Conservation (phyloP, 2,113 vertebrate genomes). For the Aptenodytes patagonicus region DNA sequence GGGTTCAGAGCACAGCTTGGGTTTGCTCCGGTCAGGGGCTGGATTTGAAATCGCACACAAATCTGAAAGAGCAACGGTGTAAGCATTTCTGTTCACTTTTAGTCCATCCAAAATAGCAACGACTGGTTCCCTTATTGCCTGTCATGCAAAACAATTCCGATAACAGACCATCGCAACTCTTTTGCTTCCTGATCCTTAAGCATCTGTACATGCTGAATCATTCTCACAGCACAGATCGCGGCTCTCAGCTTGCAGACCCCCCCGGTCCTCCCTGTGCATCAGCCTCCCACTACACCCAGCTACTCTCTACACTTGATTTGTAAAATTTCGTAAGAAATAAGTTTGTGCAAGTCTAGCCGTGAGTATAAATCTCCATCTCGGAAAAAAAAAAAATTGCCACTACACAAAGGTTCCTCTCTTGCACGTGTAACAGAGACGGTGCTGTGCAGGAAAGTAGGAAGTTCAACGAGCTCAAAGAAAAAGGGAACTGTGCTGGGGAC, state of each 20-base stretch:
- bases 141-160: neutral
- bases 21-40: neutral
- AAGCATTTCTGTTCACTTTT: neutral
- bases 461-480: neutral
- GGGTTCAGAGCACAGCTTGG: neutral
- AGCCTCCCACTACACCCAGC: neutral
- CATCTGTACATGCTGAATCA: neutral
- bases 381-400: neutral
- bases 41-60: neutral
- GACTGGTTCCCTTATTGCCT: neutral
- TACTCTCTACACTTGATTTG: neutral
- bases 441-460: neutral
- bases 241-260: neutral
- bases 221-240: neutral
- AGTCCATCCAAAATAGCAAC: neutral
- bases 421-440: accelerated
- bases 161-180: neutral
- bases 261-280: neutral
- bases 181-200: neutral
- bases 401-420: conserved; percentile 3
- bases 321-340: neutral
- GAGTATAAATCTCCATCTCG: neutral
- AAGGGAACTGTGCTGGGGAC: neutral
- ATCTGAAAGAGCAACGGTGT: neutral
- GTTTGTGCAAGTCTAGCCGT: accelerated